Evolutionary conservation across 2,797 vertebrate species (phyloP).

Genomic region (Cottoperca gobio): DNA sequence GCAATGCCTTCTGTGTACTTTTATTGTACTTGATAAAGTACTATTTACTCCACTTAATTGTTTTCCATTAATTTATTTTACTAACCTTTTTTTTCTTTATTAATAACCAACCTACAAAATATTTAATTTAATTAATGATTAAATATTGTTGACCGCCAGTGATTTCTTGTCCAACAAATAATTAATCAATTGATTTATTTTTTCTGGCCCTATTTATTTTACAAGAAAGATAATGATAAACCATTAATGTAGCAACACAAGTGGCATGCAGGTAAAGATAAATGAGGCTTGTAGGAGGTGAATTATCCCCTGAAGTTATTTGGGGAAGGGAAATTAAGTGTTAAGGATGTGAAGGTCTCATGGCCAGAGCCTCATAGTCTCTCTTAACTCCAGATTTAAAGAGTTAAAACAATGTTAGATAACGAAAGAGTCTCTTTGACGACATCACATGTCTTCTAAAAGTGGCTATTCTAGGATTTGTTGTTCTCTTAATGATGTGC

Average conservation of each 20-base stretch:
- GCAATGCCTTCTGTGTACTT: background rate
- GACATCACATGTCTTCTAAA: conserved; percentile 1
- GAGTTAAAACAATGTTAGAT: conserved; percentile 1
- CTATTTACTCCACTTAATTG: background rate
- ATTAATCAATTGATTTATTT: conserved; percentile 17
- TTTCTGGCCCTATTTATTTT: conserved; percentile 12
- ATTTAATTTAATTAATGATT: conserved; percentile 12
- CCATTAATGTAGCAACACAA: conserved; percentile 5
- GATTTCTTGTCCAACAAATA: conserved; percentile 18
- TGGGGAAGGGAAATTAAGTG: background rate
- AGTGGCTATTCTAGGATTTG: background rate
- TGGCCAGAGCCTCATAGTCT: background rate
- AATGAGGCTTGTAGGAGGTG: background rate
- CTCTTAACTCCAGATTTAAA: conserved; percentile 2
- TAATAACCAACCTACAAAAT: conserved; percentile 14
- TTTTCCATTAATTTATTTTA: background rate
- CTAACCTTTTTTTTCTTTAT: background rate
- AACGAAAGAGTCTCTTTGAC: background rate
- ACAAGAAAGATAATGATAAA: conserved; percentile 4
- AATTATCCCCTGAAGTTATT: conserved; percentile 18
- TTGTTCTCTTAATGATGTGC: background rate
- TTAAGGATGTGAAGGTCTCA: too few relatives aligned
- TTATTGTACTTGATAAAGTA: background rate
- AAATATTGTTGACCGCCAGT: conserved; percentile 16
- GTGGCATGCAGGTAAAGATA: conserved; percentile 3